Evolutionary conservation across 2,113 vertebrate species (phyloP).

Genomic region (Steatornis caripensis): DNA sequence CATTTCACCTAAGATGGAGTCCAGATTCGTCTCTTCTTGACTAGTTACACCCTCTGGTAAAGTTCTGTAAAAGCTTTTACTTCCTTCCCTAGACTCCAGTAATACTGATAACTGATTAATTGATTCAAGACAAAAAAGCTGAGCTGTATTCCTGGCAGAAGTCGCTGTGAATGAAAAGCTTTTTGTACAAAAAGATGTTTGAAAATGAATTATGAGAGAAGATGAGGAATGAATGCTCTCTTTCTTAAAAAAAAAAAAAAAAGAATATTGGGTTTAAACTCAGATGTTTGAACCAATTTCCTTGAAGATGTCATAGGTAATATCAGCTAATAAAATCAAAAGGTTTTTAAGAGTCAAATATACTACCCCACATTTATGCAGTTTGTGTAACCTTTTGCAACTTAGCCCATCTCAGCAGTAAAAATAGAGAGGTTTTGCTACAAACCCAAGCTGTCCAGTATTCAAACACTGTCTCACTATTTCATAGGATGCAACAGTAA

Average conservation of each 20-base stretch:
- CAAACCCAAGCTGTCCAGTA: not conserved
- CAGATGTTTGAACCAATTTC: not conserved
- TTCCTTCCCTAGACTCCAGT: not conserved
- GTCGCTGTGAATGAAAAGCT: not conserved
- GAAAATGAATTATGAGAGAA: not conserved
- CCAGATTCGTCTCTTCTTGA: not conserved
- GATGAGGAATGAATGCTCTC: not conserved
- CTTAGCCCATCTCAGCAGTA: not conserved
- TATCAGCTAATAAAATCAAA: conserved; percentile 13
- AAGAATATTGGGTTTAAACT: not conserved
- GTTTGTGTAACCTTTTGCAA: not conserved
- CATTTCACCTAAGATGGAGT: not conserved
- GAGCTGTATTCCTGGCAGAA: not conserved
- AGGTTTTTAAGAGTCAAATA: conserved; percentile 5
- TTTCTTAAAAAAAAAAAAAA: not conserved
- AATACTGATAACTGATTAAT: not conserved
- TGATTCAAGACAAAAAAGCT: not conserved
- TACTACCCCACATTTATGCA: not conserved
- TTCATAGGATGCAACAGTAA: not conserved
- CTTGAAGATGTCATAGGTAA: not conserved
- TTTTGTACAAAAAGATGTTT: not conserved
- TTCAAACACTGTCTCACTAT: not conserved
- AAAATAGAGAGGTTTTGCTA: not conserved
- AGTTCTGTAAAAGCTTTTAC: not conserved
- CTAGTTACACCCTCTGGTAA: not conserved